A percentile compares a stretch with the other conserved stretches of the same genome.
Conservation (phyloP, 2,113 vertebrate genomes). For the Mirounga angustirostris region DNA sequence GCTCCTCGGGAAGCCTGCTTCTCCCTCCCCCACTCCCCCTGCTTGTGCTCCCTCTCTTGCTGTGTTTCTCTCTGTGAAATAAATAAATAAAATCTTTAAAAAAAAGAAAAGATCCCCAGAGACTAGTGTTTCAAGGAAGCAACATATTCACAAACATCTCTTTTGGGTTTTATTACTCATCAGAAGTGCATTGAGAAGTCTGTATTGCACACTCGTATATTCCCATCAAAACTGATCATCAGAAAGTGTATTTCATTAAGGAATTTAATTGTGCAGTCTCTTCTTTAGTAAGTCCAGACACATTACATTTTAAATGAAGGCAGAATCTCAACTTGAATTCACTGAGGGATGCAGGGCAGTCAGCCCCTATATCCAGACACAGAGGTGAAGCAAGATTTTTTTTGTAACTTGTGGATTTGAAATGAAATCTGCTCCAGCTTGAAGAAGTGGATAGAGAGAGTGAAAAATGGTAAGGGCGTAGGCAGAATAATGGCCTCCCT, state of each 20-base stretch:
- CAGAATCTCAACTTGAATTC: background rate
- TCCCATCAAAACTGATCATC: background rate
- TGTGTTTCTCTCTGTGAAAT: too few relatives aligned
- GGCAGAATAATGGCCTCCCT: background rate
- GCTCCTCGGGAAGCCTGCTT: too few relatives aligned
- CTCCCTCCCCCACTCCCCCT: too few relatives aligned
- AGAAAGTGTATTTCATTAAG: constrained; percentile 8
- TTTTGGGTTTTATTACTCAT: background rate
- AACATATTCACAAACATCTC: background rate
- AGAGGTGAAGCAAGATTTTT: background rate
- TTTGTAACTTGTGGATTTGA: background rate
- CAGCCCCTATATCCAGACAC: background rate
- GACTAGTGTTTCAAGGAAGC: background rate
- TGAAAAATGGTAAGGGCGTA: background rate
- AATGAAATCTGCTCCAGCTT: background rate
- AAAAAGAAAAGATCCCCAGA: background rate
- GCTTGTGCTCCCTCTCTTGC: too few relatives aligned
- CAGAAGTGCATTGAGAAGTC: background rate
- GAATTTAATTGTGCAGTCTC: background rate
- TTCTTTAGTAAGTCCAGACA: background rate
- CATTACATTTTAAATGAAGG: background rate
- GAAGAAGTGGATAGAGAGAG: background rate
- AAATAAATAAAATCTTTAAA: too few relatives aligned
- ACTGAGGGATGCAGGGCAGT: background rate
- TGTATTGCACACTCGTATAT: background rate